These are phyloP conservation scores for Drosophila macrospina DNA, from an alignment of 2,888 invertebrate species.

Conservation along the genomic window DNA sequence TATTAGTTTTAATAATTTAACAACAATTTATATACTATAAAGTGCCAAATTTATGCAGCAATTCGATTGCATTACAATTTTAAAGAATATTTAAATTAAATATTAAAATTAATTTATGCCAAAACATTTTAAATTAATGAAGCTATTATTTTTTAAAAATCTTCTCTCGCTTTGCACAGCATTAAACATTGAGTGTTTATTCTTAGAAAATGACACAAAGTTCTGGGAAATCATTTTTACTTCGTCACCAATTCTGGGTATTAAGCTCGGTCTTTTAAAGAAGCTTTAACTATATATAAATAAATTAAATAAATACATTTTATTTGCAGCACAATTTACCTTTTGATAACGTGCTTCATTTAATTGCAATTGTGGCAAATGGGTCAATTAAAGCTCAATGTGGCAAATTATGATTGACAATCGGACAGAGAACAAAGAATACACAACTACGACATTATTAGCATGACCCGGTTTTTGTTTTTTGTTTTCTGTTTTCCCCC, in stretches of 20 bases:
- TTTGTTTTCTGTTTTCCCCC: conserved; percentile 27
- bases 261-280: no score
- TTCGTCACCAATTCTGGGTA: no score
- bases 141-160: no score
- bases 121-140: no score
- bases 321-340: not conserved
- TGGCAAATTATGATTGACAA: conserved; percentile 69
- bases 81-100: not conserved
- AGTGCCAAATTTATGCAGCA: not conserved
- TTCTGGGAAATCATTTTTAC: not conserved
- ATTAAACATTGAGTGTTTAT: no score
- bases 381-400: conserved; percentile 71
- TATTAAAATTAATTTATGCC: not conserved
- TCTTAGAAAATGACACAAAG: no score
- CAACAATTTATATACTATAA: not conserved
- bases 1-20: conserved; percentile 7
- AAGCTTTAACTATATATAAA: not conserved
- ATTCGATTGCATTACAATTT: not conserved
- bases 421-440: conserved; percentile 31
- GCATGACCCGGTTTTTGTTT: conserved; percentile 60
- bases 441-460: conserved; percentile 54
- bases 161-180: no score
- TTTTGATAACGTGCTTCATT: not conserved
- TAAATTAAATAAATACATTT: not conserved
- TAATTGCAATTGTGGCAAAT: conserved; percentile 38